Conservation (phyloP, 1,140 invertebrate genomes). For the Drosophila lini region DNA sequence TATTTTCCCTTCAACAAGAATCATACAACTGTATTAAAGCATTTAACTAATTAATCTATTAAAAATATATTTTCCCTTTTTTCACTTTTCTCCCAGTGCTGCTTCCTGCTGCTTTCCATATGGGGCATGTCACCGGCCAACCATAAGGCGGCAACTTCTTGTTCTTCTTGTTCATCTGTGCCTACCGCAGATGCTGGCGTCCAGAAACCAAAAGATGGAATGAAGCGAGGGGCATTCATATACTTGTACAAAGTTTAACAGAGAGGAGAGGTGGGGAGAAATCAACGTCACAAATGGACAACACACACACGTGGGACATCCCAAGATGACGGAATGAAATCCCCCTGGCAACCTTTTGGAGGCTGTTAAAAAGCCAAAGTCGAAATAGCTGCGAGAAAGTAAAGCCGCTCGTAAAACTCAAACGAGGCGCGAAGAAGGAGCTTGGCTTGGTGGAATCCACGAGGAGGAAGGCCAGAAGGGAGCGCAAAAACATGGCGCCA, state of each 20-base stretch:
- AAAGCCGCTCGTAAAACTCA: slow-evolving; percentile 82
- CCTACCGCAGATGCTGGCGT: slow-evolving; percentile 61
- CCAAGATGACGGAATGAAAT: slow-evolving; percentile 15
- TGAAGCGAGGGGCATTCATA: slow-evolving; percentile 1
- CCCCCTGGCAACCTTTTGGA: slow-evolving; percentile 31
- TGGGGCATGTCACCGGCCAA: slow-evolving; percentile 65
- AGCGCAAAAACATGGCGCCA: slow-evolving; percentile 77
- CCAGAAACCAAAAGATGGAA: slow-evolving; percentile 15
- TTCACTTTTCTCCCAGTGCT: slow-evolving; percentile 16
- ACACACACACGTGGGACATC: slow-evolving; percentile 72
- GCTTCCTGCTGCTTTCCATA: slow-evolving; percentile 58
- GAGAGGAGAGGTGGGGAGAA: slow-evolving; percentile 12
- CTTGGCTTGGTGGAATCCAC: not conserved
- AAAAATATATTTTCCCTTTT: too few species aligned
- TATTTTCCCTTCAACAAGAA: fast-evolving
- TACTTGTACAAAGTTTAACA: not conserved
- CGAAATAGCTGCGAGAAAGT: slow-evolving; percentile 81
- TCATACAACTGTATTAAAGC: not conserved
- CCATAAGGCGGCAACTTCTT: slow-evolving; percentile 7
- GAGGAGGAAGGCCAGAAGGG: not conserved
- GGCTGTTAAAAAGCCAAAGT: slow-evolving; percentile 78
- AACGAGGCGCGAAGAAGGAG: slow-evolving; percentile 62
- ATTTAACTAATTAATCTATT: too few species aligned
- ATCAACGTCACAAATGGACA: slow-evolving; percentile 74
- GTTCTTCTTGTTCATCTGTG: slow-evolving; percentile 30